Percentiles rank a stretch among this genome's conserved stretches.
phyloP scores from a whole-genome alignment of 1,140 invertebrate species.

The Dufourea novaeangliae region DNA sequence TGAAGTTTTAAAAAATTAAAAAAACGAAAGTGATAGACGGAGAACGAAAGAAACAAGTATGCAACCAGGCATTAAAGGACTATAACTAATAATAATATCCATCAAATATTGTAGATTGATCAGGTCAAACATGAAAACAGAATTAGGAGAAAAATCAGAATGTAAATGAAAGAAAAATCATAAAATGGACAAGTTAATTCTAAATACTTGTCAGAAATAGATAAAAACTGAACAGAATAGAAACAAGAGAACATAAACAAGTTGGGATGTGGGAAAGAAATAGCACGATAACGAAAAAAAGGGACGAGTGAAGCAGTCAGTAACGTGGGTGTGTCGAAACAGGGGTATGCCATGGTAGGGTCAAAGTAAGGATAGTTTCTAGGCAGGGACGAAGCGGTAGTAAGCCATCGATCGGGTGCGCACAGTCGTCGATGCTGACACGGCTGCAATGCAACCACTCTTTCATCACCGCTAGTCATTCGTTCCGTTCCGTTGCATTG shows the following conservation, averaged over 20 bases:
- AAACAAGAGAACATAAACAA: too few species aligned
- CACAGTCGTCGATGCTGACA: slow-evolving; percentile 47
- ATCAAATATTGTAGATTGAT: too few species aligned
- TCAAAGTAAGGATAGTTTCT: slow-evolving; percentile 23
- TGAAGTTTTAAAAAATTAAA: background rate
- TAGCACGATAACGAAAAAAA: background rate
- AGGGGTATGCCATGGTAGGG: slow-evolving; percentile 1
- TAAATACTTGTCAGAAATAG: too few species aligned
- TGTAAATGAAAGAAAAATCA: background rate
- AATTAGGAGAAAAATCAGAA: background rate
- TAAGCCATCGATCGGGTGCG: slow-evolving; percentile 75
- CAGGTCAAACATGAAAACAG: too few species aligned
- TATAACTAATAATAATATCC: too few species aligned
- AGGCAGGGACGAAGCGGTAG: slow-evolving; percentile 57
- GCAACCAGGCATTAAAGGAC: too few species aligned
- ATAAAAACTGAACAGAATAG: background rate
- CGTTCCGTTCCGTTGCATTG: too few species aligned
- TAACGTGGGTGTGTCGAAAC: slow-evolving; percentile 5
- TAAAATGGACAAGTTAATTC: too few species aligned
- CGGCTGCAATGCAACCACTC: background rate
- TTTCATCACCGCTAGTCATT: slow-evolving; percentile 5
- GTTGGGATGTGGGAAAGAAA: background rate
- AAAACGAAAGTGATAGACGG: slow-evolving; percentile 3
- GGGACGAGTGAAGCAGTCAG: background rate
- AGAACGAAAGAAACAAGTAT: background rate